Base-by-base conservation (phyloP, 1,140 invertebrate genomes). In the Theocolax elegans region DNA sequence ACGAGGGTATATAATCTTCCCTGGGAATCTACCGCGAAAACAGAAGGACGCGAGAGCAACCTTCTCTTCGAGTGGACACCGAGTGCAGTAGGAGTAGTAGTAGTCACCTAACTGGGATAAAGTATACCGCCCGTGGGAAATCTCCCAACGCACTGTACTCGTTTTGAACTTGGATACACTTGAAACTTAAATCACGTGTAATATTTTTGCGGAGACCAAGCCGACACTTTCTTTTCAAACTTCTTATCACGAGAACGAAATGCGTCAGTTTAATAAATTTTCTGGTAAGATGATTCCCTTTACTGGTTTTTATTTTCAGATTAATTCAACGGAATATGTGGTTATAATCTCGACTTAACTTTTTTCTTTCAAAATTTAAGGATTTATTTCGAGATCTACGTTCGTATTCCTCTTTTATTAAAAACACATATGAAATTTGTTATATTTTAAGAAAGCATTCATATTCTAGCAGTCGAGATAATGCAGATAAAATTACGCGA, bases 111-210 rank as follows among this genome's bases (percentile, higher is more conserved):
- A 62, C 40, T 59, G 60, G 75, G 77, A 82, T 84, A 82, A 84
- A 72, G 62, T 79, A 85, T 82, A 78, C 75, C 67, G 75, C 84
- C 71, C 81, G 17, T 56, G 84, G 83, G 84, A 85, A 85, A 85
- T 85, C 82, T 85, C 80, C 82, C 74, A 76, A 67, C 59, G 74
- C 72, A 74, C 74, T 76, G 67, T 58, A 77, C 72, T 67, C 38
- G 69, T 68, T 53, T 68, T 42, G 35, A 60, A 60, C 31, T 60
- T 60, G 31, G 56, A 53, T 68, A 53, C 31, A 68, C 66, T 68
- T 60, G 48, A 68, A 68, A 60, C 46, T 60, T 60, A 60, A 68
- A 68, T 67, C 44, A 46, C 40, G 35, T 8, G 44, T 29, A 38
- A 67, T 67, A 67, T 67, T 67, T n/a, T 67, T 40, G 27, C 17